Conservation (phyloP, 2,888 invertebrate species). For the Cheilosia soror region DNA sequence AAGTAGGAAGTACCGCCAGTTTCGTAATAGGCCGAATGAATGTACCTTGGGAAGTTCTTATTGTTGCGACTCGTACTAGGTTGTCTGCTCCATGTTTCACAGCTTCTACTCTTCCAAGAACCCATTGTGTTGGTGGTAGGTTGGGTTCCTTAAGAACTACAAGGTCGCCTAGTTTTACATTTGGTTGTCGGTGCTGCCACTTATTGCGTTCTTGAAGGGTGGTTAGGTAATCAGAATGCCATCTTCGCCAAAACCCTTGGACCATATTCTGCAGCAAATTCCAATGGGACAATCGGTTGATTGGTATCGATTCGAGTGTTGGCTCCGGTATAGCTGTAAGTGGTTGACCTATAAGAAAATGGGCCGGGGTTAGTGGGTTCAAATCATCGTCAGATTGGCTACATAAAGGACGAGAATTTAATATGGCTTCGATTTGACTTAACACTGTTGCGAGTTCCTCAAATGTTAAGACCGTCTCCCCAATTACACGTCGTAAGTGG, state of each 20-base stretch:
- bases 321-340: conserved; percentile 13
- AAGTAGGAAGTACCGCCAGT: too few relatives aligned
- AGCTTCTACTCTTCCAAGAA: too few relatives aligned
- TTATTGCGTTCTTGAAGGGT: not conserved
- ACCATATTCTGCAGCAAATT: conserved; percentile 17
- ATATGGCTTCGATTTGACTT: not conserved
- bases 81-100: too few relatives aligned
- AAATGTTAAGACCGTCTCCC: not conserved
- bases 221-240: not conserved
- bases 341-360: conserved; percentile 58
- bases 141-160: too few relatives aligned
- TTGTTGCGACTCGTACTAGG: too few relatives aligned
- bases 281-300: conserved; percentile 25
- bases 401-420: conserved; percentile 22
- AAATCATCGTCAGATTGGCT: conserved; percentile 39
- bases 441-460: not conserved
- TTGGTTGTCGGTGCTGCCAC: too few relatives aligned
- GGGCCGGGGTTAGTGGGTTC: conserved; percentile 54
- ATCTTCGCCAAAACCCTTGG: not conserved
- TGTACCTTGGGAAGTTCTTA: too few relatives aligned
- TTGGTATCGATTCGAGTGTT: too few relatives aligned
- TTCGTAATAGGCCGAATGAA: too few relatives aligned
- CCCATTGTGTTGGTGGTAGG: too few relatives aligned
- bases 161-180: too few relatives aligned
- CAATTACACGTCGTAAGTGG: conserved; percentile 10